These are phyloP conservation scores for Cotesia typhae DNA, from an alignment of 1,140 invertebrate species.

Conservation along the genomic window DNA sequence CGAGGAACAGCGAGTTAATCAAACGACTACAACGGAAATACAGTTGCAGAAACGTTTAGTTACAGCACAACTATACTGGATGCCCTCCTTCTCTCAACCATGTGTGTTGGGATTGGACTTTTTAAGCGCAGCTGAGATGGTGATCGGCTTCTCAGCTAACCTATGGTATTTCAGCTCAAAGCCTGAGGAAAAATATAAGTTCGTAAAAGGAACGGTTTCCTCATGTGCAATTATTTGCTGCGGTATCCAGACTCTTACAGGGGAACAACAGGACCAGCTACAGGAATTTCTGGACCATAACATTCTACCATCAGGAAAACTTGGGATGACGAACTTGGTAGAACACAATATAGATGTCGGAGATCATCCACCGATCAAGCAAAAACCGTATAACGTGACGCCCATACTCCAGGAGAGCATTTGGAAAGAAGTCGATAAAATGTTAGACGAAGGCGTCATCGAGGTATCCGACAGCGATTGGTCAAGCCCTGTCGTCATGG, in stretches of 20 bases:
- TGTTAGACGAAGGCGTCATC: slow-evolving; percentile 44
- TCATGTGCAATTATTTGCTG: background rate
- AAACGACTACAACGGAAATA: background rate
- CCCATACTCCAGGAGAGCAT: slow-evolving; percentile 33
- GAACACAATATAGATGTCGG: slow-evolving; percentile 48
- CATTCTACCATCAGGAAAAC: background rate
- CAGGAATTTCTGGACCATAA: slow-evolving; percentile 1
- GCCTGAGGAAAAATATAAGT: background rate
- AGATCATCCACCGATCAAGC: slow-evolving; percentile 42
- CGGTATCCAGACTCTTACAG: slow-evolving; percentile 6
- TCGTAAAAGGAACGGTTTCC: background rate
- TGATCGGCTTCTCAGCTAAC: slow-evolving; percentile 23
- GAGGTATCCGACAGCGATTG: slow-evolving; percentile 44
- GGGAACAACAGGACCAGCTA: background rate
- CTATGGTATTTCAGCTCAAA: background rate
- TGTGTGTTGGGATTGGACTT: slow-evolving; percentile 34
- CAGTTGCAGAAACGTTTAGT: background rate
- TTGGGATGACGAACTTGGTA: slow-evolving; percentile 37
- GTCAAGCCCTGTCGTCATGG: slow-evolving; percentile 46
- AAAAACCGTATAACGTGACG: slow-evolving; percentile 44
- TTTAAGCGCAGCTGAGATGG: background rate
- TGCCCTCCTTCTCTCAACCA: slow-evolving; percentile 1
- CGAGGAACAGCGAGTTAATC: background rate
- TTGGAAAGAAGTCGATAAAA: slow-evolving; percentile 42
- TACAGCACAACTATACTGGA: slow-evolving; percentile 1